Evolutionary conservation across 2,113 vertebrate genomes (phyloP), one percentile per base, ranked within the genome.

Genomic region (Leucosticte australis): DNA sequence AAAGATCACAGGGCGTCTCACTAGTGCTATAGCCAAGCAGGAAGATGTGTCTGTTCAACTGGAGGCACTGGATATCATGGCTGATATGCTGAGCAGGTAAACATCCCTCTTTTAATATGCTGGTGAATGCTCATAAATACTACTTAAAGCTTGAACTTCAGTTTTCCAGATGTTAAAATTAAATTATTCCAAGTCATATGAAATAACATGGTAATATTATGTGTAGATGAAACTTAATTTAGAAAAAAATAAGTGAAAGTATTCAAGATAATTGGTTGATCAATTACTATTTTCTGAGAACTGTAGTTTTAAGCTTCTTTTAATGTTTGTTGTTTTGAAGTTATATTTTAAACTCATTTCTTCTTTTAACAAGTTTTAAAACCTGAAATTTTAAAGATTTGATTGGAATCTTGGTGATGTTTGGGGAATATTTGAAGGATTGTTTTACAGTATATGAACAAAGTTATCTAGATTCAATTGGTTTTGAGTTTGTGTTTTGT

Each of bases 51-150:
- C 99, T 30, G 99, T 99, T 87, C 99, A 99, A 76, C 98, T 99
- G 68, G 99, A 99, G 97, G 99, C 99, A 9, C 98, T 99, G 60
- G 99, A 99, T 98, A 99, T 99, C 96, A 99, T 99, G 99, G 99
- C 99, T 52, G 99, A 99, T 98, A 99, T 99, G 99, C 98, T 99
- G 39, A 99, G 99, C 98, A 99, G 99, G 99, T 99, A 98, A 96
- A 75, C n/a, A 31, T 75, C 18, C 19, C 44, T 41, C 15, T 87
- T 78, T 52, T 46, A 44, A 59, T 84, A 30, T 3, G 5, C 13
- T 82, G 46, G 7, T 80, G 49, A 82, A 91, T 70, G 37, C 23
- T 93, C 4, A 47, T 39, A 49, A 89, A 64, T 85, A 24, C 17
- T 79, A 11, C 13, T 73, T 68, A 57, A 74, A 70, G 7, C 17